These are phyloP conservation scores for Drosophila differens DNA, from an alignment of 2,888 invertebrate genomes.

Conservation along the genomic window DNA sequence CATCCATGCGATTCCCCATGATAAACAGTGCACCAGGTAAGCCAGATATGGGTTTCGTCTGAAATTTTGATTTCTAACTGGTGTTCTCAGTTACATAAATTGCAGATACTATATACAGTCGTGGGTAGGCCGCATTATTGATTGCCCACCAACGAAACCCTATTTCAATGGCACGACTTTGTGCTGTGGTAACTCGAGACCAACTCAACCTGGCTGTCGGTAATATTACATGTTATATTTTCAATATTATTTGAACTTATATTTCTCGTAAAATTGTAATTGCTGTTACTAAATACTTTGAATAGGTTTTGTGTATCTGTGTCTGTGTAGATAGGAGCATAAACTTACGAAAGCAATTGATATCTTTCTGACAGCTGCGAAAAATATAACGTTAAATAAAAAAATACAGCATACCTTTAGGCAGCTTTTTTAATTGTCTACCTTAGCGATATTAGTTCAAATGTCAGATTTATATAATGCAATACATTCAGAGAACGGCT, in stretches of 20 bases:
- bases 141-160: conserved; percentile 12
- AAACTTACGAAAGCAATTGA: background rate
- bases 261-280: background rate
- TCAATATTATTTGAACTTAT: background rate
- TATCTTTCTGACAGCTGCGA: conserved; percentile 2
- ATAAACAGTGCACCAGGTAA: conserved; percentile 40
- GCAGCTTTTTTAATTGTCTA: background rate
- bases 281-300: background rate
- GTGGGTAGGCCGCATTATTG: conserved; percentile 3
- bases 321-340: background rate
- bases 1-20: conserved; percentile 26
- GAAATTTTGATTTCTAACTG: background rate
- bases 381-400: too few relatives aligned
- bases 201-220: conserved; percentile 19
- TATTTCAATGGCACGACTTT: conserved; percentile 24
- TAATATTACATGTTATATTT: background rate
- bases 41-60: background rate
- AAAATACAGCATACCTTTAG: conserved; percentile 8
- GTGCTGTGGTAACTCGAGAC: conserved; percentile 11
- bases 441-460: background rate
- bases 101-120: background rate
- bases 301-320: background rate
- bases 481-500: background rate
- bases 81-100: conserved; percentile 18
- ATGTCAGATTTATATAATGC: too few relatives aligned